These are phyloP conservation scores for Myiozetetes cayanensis DNA, from an alignment of 2,113 vertebrate genomes.

Conservation along the genomic window DNA sequence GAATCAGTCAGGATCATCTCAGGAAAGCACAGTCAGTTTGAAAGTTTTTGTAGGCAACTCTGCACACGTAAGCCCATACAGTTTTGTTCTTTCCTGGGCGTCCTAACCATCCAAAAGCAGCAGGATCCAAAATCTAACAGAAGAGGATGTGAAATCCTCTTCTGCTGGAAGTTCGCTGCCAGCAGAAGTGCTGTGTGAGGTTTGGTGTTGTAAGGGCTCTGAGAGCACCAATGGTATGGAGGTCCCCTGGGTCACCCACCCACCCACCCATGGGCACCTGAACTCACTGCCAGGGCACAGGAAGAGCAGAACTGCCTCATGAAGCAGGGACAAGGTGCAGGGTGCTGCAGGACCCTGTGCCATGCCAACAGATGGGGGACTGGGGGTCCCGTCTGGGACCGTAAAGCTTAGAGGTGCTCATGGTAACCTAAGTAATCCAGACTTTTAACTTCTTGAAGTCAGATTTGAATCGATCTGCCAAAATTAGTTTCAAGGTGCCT, in stretches of 20 bases:
- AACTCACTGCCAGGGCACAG: background rate
- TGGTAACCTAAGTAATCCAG: background rate
- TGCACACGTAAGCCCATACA: fast-evolving
- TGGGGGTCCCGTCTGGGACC: background rate
- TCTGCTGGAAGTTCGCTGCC: background rate
- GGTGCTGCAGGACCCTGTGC: background rate
- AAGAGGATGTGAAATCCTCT: background rate
- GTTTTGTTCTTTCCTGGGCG: background rate
- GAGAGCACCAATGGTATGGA: background rate
- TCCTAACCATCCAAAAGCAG: background rate
- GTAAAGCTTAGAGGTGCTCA: background rate
- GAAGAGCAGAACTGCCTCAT: background rate
- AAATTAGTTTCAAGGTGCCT: background rate
- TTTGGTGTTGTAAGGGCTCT: background rate
- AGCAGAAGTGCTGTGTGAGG: background rate
- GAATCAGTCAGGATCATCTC: background rate
- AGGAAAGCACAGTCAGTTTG: background rate
- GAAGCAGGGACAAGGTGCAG: fast-evolving
- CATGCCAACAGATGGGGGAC: fast-evolving
- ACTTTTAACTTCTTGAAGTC: background rate
- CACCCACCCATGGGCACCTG: background rate
- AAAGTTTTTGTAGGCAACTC: background rate
- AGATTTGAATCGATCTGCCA: background rate
- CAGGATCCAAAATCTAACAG: background rate
- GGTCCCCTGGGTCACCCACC: background rate